Conservation (phyloP, 2,797 vertebrate species). For the Enteromius mattozi region DNA sequence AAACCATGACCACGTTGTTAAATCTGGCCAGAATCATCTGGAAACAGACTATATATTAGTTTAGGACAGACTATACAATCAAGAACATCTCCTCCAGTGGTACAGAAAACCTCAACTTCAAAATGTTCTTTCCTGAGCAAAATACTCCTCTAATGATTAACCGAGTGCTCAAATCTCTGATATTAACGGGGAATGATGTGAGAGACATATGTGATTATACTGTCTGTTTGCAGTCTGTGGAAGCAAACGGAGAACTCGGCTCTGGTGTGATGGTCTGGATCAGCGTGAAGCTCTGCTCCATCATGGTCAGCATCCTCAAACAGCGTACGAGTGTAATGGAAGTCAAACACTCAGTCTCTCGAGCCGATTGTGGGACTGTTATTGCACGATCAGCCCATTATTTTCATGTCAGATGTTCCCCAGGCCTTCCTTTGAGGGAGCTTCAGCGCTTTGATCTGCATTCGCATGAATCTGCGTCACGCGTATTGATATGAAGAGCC, state of each 20-base stretch:
- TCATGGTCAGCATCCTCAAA: not conserved
- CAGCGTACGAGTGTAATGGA: not conserved
- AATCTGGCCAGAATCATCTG: not conserved
- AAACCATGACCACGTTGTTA: conserved; percentile 2
- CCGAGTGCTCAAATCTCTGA: not conserved
- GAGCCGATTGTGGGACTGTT: not conserved
- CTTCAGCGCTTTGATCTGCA: conserved; percentile 33
- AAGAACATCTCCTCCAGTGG: not conserved
- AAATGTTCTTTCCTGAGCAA: not conserved
- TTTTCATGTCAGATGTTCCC: not conserved
- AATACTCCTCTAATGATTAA: not conserved
- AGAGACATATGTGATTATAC: not conserved
- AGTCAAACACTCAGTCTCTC: not conserved
- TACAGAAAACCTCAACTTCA: not conserved
- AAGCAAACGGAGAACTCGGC: not conserved
- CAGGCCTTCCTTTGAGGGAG: not conserved
- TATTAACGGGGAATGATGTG: not conserved
- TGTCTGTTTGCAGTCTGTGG: conserved; percentile 5
- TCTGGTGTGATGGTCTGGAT: conserved; percentile 47
- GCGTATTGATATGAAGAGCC: conserved; percentile 52
- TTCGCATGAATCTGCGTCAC: conserved; percentile 31
- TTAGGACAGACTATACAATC: conserved; percentile 10
- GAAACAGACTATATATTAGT: conserved; percentile 19
- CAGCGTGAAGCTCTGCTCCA: not conserved
- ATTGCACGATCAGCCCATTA: not conserved